Evolutionary conservation across 1,140 invertebrate genomes (phyloP).

Genomic region (Aricia agestis): DNA sequence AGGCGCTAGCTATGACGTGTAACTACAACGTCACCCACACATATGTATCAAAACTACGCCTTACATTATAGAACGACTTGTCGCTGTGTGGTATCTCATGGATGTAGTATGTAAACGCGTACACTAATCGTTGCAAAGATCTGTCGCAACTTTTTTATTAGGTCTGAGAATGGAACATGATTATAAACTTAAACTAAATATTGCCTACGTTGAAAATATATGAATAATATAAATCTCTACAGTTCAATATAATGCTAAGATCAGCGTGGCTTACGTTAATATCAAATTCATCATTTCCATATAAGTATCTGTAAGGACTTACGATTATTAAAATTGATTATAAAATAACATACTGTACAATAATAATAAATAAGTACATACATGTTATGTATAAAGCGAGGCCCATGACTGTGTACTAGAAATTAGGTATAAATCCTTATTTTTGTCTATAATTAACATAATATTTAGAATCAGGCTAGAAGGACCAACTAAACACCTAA

Average conservation of each 20-base stretch:
- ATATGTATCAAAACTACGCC: too few species aligned
- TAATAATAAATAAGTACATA: conserved; percentile 11
- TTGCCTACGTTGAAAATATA: conserved; percentile 1
- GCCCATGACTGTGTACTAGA: not conserved
- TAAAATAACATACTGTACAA: conserved; percentile 14
- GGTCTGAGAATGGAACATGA: not conserved
- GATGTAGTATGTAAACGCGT: too few species aligned
- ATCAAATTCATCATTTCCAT: conserved; percentile 11
- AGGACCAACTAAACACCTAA: not conserved
- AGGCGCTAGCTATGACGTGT: too few species aligned
- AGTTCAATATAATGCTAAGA: not conserved
- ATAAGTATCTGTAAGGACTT: conserved; percentile 13
- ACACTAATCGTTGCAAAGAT: too few species aligned
- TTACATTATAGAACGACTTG: too few species aligned
- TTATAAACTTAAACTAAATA: not conserved
- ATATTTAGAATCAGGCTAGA: not conserved
- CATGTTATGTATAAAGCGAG: conserved; percentile 1
- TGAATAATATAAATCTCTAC: not conserved
- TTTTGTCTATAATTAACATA: not conserved
- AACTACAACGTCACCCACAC: too few species aligned
- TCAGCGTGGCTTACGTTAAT: conserved; percentile 7
- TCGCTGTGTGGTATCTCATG: too few species aligned
- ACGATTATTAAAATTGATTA: conserved; percentile 8
- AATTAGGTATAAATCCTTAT: not conserved
- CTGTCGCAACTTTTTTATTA: not conserved